Evolutionary conservation across 92 coral and sea anemone species (phyloP).

Genomic region (Porites rus): DNA sequence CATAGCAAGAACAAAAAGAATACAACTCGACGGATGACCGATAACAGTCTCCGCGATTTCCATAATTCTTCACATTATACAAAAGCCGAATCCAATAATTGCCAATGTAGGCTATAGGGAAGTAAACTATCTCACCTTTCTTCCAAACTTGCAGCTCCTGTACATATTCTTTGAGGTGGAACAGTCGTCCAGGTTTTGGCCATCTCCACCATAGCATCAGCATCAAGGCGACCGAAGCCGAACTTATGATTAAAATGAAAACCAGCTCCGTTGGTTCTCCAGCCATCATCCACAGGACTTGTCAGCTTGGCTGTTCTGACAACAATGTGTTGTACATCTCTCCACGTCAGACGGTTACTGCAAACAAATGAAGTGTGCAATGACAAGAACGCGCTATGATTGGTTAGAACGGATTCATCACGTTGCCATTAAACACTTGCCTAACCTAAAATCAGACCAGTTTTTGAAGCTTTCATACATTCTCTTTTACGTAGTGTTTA

Average conservation of each 20-base stretch:
- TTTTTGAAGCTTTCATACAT: too few relatives aligned
- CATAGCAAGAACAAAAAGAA: too few relatives aligned
- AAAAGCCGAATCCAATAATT: too few relatives aligned
- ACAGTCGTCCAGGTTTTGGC: constrained; percentile 83
- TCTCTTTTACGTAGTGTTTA: too few relatives aligned
- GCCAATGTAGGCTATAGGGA: too few relatives aligned
- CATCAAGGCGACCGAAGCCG: constrained; percentile 97
- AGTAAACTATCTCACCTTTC: constrained; percentile 72
- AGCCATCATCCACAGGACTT: constrained; percentile 99
- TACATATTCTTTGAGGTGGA: constrained; percentile 75
- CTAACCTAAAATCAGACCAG: too few relatives aligned
- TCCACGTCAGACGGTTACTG: constrained; percentile 87
- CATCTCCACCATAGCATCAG: constrained; percentile 90
- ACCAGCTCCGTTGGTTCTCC: constrained; percentile 96
- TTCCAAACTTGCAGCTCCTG: constrained; percentile 85
- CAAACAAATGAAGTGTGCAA: neutral
- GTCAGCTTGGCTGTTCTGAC: constrained; percentile 94
- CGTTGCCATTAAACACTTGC: too few relatives aligned
- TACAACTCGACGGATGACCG: too few relatives aligned
- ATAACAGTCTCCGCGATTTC: too few relatives aligned
- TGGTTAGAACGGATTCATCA: too few relatives aligned
- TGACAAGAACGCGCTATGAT: neutral
- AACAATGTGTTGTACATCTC: constrained; percentile 94
- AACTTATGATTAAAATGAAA: constrained; percentile 97
- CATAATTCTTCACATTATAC: too few relatives aligned